phyloP scores from a whole-genome alignment of 1,140 invertebrate species.

The Drosophila varians region DNA sequence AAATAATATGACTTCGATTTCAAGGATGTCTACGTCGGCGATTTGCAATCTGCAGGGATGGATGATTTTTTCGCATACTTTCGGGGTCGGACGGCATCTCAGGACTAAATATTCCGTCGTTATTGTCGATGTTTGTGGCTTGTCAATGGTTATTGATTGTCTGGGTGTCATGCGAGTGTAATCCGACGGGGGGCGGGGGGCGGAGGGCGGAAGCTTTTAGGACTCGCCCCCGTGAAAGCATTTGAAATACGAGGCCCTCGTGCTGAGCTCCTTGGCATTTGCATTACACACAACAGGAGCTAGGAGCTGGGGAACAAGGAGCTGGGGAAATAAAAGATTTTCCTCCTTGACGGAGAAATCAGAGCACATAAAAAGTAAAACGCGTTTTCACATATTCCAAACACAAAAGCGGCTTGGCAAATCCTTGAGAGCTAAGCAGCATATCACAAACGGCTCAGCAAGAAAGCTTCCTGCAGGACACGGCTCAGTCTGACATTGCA shows the following conservation, averaged over 20 bases:
- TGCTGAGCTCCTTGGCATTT: conserved; percentile 40
- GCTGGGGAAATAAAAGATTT: conserved; percentile 56
- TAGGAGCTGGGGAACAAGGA: too few relatives aligned
- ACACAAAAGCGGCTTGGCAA: conserved; percentile 73
- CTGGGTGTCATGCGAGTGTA: conserved; percentile 66
- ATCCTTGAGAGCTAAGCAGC: conserved; percentile 72
- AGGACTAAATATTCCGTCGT: conserved; percentile 59
- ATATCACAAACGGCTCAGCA: conserved; percentile 69
- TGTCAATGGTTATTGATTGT: conserved; percentile 78
- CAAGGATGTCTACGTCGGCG: conserved; percentile 32
- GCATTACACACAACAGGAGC: conserved; percentile 39
- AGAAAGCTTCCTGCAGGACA: conserved; percentile 45
- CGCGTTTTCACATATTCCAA: conserved; percentile 70
- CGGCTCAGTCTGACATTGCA: conserved; percentile 41
- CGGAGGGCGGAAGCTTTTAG: conserved; percentile 71
- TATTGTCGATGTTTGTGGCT: conserved; percentile 56
- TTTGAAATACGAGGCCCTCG: conserved; percentile 53
- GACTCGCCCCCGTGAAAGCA: conserved; percentile 19
- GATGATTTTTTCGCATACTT: conserved; percentile 46
- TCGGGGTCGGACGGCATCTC: conserved; percentile 52
- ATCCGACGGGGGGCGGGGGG: not conserved
- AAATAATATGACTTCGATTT: conserved; percentile 34
- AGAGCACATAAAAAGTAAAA: conserved; percentile 52
- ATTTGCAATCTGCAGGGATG: conserved; percentile 56
- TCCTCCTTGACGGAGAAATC: conserved; percentile 21